Percentiles rank a stretch among this genome's conserved stretches.
phyloP scores from a whole-genome alignment of 2,113 vertebrate species.

The Toxotes chatareus region DNA sequence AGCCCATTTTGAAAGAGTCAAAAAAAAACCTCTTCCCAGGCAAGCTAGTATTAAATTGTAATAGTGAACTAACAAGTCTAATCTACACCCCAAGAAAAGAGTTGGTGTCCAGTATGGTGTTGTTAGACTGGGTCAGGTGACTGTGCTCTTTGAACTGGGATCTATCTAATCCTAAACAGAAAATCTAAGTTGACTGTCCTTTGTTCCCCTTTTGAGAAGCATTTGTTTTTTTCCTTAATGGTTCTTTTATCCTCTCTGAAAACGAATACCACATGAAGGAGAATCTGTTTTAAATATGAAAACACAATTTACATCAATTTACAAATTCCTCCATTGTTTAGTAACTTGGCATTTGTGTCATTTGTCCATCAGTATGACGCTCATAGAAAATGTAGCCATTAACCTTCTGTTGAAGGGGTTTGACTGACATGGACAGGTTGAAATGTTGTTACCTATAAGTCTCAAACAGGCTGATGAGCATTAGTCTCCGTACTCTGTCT shows the following conservation, averaged over 20 bases:
- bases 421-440: background rate
- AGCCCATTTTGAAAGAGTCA: constrained; percentile 88
- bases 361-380: background rate
- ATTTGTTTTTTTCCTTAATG: background rate
- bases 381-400: background rate
- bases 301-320: background rate
- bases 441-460: background rate
- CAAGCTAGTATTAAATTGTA: constrained; percentile 77
- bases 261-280: background rate
- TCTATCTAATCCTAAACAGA: background rate
- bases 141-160: constrained; percentile 5
- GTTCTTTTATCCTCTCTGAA: background rate
- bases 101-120: constrained; percentile 7
- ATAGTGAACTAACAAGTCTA: constrained; percentile 81
- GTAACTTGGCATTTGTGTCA: background rate
- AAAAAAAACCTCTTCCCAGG: constrained; percentile 77
- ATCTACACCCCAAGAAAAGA: constrained; percentile 71
- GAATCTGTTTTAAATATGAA: background rate
- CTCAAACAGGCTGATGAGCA: background rate
- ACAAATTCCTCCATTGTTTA: background rate
- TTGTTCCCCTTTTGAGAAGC: background rate
- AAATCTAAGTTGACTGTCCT: constrained; percentile 1
- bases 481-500: background rate
- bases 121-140: constrained; percentile 10
- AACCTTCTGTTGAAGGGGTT: background rate